Base-by-base conservation (phyloP, 2,113 vertebrate species). In the Himantopus leucocephalus region DNA sequence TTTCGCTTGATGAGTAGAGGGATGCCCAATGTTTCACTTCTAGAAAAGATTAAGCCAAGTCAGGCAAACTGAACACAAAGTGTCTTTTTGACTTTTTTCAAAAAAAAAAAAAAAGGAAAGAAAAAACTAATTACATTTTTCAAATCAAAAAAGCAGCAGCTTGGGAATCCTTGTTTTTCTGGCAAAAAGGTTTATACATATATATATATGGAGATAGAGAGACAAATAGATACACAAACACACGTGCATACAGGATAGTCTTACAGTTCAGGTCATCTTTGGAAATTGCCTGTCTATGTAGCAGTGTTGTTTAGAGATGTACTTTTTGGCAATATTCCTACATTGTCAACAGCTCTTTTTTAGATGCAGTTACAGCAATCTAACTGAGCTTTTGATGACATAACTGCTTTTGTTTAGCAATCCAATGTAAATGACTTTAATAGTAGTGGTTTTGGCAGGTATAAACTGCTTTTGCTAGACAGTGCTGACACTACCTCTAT, bases 341-440 rank as follows among this genome's bases (percentile, higher is more conserved):
- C 64, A 41, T 58, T 6, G 2, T 66, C 68, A 88, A 80, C 37
- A 91, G 26, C 32, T 58, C 20, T 43, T 59, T 32, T 75, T 72
- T 73, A 92, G 84, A 79, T 37, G 74, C 35, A 88, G 24, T 50
- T 90, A 76, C 41, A 92, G 63, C 26, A 94, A 70, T 48, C 50
- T 62, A 45, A 53, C 35, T 15, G 55, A 82, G 53, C 32, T 91
- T 86, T 45, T 80, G 67, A 83, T 83, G 45, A 73, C 26, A 41
- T 92, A 94, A 95, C 45, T 84, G 22, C 85, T 77, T 96, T 67
- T 73, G 71, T 95, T 90, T 85, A 93, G 74, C 53, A 83, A 53
- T 32, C 41, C 45, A 64, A 53, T 78, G 63, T 85, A 94, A 90
- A 82, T 88, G 1, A 92, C 66, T 94, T 86, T 88, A 94, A 93